A percentile compares a stretch with the other conserved stretches of the same genome.
phyloP scores from a whole-genome alignment of 2,888 invertebrate species.

The Ashinkailepas kermadecensis region DNA sequence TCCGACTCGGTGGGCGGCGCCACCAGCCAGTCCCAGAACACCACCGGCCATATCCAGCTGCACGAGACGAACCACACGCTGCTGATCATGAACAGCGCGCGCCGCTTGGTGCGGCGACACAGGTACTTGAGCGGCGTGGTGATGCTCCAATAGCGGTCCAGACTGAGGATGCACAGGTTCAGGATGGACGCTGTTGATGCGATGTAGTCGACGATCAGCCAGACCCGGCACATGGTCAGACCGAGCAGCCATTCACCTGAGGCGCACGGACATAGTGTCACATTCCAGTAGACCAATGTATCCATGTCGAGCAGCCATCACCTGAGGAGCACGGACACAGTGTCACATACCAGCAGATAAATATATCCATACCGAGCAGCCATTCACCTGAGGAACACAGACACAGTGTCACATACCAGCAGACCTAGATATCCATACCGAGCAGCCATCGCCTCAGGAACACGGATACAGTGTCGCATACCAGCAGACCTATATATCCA shows the following conservation, averaged over 20 bases:
- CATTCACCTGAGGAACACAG: no score
- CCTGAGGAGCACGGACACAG: no score
- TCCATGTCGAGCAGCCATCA: no score
- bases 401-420: no score
- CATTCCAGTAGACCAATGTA: no score
- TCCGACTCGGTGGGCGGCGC: slow-evolving; percentile 24
- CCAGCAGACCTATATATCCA: no score
- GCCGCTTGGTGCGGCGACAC: slow-evolving; percentile 45
- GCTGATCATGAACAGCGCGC: slow-evolving; percentile 47
- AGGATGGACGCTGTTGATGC: slow-evolving; percentile 53
- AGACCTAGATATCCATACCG: no score
- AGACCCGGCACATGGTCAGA: slow-evolving; percentile 49
- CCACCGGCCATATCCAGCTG: slow-evolving; percentile 47
- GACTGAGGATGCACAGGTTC: slow-evolving; percentile 48
- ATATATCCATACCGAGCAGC: no score
- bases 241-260: slow-evolving; percentile 47
- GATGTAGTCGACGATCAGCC: slow-evolving; percentile 52
- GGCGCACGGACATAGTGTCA: no score
- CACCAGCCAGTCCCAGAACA: slow-evolving; percentile 45
- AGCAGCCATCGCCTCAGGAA: no score
- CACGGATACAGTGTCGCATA: no score
- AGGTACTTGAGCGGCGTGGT: slow-evolving; percentile 47
- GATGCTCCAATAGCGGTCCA: slow-evolving; percentile 49
- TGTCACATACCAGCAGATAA: no score
- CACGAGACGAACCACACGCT: slow-evolving; percentile 45